These are phyloP conservation scores for Sarcophaga peregrina DNA, from an alignment of 1,140 invertebrate genomes.

Conservation along the genomic window DNA sequence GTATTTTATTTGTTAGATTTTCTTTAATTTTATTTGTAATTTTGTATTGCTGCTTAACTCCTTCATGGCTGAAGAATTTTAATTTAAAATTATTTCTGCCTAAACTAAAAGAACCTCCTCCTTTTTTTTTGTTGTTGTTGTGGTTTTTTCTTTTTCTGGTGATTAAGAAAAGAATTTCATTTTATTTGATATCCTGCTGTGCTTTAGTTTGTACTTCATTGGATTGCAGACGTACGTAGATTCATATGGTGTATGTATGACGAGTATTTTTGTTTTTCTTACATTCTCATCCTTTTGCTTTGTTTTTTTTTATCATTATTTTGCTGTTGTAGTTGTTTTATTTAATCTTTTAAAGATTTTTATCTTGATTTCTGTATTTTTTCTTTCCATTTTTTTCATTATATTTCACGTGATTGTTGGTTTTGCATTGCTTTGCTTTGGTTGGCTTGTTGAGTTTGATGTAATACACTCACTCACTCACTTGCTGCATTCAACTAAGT, in stretches of 20 bases:
- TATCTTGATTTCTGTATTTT: neutral
- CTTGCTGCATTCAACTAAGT: too few species aligned
- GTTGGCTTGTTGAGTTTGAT: constrained; percentile 12
- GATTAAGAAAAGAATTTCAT: neutral
- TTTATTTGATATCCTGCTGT: neutral
- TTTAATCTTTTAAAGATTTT: neutral
- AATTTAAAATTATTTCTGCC: neutral
- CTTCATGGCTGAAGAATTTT: neutral
- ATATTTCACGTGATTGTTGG: neutral
- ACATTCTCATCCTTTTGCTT: neutral
- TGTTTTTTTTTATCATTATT: neutral
- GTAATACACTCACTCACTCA: neutral
- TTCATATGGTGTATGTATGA: too few species aligned
- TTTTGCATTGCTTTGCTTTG: neutral
- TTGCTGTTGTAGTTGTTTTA: too few species aligned
- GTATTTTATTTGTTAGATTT: too few species aligned
- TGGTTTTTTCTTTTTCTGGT: neutral
- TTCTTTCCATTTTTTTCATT: neutral
- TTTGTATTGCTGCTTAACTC: too few species aligned
- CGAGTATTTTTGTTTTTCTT: neutral
- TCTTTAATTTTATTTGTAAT: too few species aligned
- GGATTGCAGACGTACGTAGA: neutral
- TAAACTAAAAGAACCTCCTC: neutral
- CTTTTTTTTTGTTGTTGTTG: neutral
- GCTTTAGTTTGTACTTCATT: neutral